Evolutionary conservation across 1,140 invertebrate species (phyloP).

Genomic region (Orchestia grillus): DNA sequence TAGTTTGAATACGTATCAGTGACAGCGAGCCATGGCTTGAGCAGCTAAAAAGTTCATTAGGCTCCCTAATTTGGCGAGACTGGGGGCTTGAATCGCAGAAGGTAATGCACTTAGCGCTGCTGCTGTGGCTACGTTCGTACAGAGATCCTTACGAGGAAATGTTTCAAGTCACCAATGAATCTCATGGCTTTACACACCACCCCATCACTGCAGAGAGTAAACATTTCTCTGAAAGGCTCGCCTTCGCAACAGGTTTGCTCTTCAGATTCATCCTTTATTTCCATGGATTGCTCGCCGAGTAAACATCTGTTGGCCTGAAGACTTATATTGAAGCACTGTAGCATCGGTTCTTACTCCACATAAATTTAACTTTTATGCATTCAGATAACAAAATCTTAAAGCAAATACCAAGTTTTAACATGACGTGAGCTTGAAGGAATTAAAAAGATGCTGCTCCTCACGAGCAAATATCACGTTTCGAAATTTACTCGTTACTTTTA

Average conservation of each 20-base stretch:
- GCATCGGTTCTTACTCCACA: too few species aligned
- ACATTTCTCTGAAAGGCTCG: constrained; percentile 19
- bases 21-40: not conserved
- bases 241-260: not conserved
- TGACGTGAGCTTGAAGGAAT: too few species aligned
- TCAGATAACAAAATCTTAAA: too few species aligned
- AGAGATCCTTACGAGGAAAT: not conserved
- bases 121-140: not conserved
- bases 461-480: too few species aligned
- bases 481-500: too few species aligned
- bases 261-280: not conserved
- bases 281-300: not conserved
- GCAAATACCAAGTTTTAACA: too few species aligned
- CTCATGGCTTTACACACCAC: not conserved
- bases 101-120: constrained; percentile 42
- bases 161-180: not conserved
- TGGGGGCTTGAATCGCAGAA: not conserved
- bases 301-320: not conserved
- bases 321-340: not conserved
- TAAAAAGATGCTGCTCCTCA: too few species aligned
- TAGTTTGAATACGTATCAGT: not conserved
- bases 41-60: not conserved
- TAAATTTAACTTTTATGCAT: too few species aligned
- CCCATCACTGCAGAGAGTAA: constrained; percentile 27
- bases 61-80: not conserved